These are phyloP conservation scores for Drosophila lini DNA, from an alignment of 1,140 invertebrate species.

Conservation along the genomic window DNA sequence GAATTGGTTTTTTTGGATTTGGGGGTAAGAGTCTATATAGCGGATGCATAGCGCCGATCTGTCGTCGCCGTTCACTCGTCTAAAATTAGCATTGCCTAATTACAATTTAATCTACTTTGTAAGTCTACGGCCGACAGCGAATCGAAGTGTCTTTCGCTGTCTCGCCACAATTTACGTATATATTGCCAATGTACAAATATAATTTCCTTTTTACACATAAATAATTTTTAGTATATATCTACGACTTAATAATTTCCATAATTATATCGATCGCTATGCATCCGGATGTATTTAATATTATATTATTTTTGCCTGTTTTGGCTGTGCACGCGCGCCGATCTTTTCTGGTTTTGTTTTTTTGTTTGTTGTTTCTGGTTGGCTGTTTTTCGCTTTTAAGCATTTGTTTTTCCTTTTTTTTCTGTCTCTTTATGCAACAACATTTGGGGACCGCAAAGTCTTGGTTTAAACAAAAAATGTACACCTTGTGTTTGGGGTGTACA, in stretches of 20 bases:
- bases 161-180: conserved; percentile 53
- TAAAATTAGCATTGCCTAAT: conserved; percentile 56
- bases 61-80: not conserved
- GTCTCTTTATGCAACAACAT: conserved; percentile 40
- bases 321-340: conserved; percentile 49
- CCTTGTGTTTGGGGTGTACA: conserved; percentile 21
- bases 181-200: conserved; percentile 62
- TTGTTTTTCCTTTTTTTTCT: conserved; percentile 2
- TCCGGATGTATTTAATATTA: conserved; percentile 32
- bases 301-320: conserved; percentile 52
- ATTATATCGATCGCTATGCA: conserved; percentile 49
- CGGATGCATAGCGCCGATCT: conserved; percentile 50
- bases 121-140: conserved; percentile 30
- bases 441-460: conserved; percentile 46
- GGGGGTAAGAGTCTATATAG: conserved; percentile 43
- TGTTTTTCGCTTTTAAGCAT: conserved; percentile 11
- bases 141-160: conserved; percentile 38
- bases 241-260: conserved; percentile 48
- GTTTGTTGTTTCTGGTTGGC: conserved; percentile 41
- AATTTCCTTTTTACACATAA: conserved; percentile 41
- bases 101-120: conserved; percentile 58
- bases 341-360: conserved; percentile 36
- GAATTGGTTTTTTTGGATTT: conserved; percentile 57
- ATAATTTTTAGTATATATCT: conserved; percentile 39
- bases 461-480: conserved; percentile 60